These are phyloP conservation scores for Agriotes lineatus DNA, from an alignment of 2,888 invertebrate species.

Conservation along the genomic window DNA sequence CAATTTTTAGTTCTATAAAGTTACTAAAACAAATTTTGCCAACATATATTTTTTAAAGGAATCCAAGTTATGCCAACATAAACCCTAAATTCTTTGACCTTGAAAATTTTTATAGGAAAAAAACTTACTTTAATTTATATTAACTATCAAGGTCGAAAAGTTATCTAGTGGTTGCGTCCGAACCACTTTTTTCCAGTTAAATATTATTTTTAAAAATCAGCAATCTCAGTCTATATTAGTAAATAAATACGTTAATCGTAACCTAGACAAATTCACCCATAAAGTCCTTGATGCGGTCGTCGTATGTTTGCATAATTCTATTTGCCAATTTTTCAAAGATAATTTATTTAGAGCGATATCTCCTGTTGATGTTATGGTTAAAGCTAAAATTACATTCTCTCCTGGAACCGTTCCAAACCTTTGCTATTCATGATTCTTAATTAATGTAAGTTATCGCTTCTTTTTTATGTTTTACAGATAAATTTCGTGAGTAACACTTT, in stretches of 20 bases:
- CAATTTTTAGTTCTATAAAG: too few species aligned
- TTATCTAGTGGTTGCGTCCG: neutral
- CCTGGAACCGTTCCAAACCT: neutral
- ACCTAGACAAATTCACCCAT: neutral
- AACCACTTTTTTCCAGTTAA: neutral
- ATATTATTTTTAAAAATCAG: neutral
- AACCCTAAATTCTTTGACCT: too few species aligned
- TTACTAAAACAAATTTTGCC: too few species aligned
- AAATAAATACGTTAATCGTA: neutral
- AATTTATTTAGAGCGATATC: neutral
- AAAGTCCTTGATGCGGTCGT: neutral
- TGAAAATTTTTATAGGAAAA: too few species aligned
- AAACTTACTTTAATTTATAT: neutral
- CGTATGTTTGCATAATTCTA: neutral
- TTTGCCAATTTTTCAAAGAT: neutral
- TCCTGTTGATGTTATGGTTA: neutral
- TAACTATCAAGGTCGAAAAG: neutral
- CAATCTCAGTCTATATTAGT: neutral
- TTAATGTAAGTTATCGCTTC: neutral
- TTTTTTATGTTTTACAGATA: too few species aligned
- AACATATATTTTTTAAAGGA: too few species aligned
- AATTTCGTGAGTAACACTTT: too few species aligned
- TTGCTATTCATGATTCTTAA: neutral
- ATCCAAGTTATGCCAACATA: too few species aligned
- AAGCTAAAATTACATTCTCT: neutral